Conservation (phyloP, 2,113 vertebrate genomes). For the Anthoscopus minutus region DNA sequence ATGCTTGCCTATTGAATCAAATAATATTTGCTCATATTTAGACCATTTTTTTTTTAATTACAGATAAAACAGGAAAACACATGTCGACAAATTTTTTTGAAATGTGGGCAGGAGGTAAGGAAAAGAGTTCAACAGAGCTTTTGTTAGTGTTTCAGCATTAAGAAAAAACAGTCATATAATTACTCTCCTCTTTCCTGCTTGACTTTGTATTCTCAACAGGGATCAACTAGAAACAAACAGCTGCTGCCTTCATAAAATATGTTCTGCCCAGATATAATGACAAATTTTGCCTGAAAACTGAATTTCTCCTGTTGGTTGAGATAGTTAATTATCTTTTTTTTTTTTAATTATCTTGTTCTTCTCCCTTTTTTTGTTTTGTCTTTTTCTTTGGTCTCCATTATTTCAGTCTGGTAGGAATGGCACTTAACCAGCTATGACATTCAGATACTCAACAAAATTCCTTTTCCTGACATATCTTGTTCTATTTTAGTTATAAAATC, state of each 20-base stretch:
- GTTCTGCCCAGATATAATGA: background rate
- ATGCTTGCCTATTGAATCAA: background rate
- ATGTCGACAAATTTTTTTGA: constrained; percentile 38
- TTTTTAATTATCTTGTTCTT: no score
- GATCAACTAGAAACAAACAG: background rate
- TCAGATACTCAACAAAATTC: background rate
- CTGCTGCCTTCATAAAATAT: background rate
- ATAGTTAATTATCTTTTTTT: background rate
- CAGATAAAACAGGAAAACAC: constrained; percentile 68
- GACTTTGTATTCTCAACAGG: background rate
- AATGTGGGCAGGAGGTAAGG: constrained; percentile 70
- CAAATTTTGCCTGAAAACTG: background rate
- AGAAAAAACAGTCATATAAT: background rate
- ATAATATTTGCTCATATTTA: background rate
- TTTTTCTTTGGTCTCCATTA: background rate
- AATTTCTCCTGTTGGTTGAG: background rate
- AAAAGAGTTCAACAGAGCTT: background rate
- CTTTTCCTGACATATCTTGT: background rate
- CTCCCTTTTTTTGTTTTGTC: background rate
- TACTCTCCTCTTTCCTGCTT: background rate
- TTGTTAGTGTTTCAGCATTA: background rate
- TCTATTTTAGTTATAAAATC: background rate
- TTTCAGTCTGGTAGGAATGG: background rate
- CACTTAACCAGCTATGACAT: background rate
- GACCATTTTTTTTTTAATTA: background rate